Evolutionary conservation across 2,113 vertebrate genomes (phyloP), one percentile per base, ranked within the genome.

Genomic region (Rissa tridactyla): DNA sequence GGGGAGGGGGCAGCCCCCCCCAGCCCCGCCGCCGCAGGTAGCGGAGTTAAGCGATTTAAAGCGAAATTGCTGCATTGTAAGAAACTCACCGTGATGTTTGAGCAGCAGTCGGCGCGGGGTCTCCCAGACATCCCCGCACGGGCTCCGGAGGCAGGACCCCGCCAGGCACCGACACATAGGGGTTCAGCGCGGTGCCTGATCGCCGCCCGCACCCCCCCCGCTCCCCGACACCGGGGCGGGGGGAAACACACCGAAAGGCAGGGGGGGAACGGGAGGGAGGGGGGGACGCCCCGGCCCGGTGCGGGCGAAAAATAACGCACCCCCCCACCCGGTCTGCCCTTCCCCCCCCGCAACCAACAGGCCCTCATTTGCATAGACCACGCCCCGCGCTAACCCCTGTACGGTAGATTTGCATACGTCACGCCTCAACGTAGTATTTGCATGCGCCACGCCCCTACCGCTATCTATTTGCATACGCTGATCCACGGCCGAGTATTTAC

Each of bases 51-150:
- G 94, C 98, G 97, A 98, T 99, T 98, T 99, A 99, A 98, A 98
- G 98, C 98, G 98, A 99, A 99, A 99, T 98, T 93, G 98, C 98
- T 98, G 99, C 98, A 99, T 99, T 99, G 98, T 99, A 99, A 99
- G 98, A 99, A 99, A 99, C 99, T 99, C 99, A 99, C 99, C 99
- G 99, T 99, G 98, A 99, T 99, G 99, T 99, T 98, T 98, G 99
- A 99, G 99, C 99, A 98, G 99, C 99, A 99, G 98, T 98, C 98
- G 98, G 99, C 99, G 99, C 99, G 99, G 99, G 99, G 99, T 99
- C 99, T 99, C 99, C 99, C 98, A 98, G 98, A 98, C 99, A 98
- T 98, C 99, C 99, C 99, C 98, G 99, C 99, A 99, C 98, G 99
- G 99, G 99, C 99, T 99, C 98, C 98, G 97, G 98, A 98, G 97